These are phyloP conservation scores for Omphaloscelis lunosa DNA, from an alignment of 2,888 invertebrate genomes.

Conservation along the genomic window DNA sequence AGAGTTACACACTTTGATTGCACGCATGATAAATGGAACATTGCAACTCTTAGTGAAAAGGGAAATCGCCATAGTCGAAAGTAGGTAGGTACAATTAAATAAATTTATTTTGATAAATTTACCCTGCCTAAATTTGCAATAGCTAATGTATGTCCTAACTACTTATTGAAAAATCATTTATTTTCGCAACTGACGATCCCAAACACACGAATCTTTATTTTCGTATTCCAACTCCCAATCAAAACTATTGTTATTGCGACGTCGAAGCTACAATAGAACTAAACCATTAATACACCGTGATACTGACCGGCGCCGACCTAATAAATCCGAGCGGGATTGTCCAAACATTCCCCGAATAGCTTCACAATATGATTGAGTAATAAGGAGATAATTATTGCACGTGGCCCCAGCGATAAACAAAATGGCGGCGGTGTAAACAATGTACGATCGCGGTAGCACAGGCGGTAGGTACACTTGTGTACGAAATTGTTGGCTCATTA, in stretches of 20 bases:
- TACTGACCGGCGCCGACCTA: constrained; percentile 72
- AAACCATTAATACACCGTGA: constrained; percentile 50
- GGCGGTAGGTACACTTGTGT: constrained; percentile 45
- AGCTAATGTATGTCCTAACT: too few species aligned
- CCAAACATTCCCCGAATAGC: constrained; percentile 82
- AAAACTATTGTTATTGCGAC: constrained; percentile 22
- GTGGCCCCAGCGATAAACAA: constrained; percentile 79
- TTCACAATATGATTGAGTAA: constrained; percentile 85
- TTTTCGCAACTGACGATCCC: too few species aligned
- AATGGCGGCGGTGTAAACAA: constrained; percentile 67
- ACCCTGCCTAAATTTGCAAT: too few species aligned
- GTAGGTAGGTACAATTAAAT: too few species aligned
- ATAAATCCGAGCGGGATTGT: constrained; percentile 71
- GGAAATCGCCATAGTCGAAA: too few species aligned
- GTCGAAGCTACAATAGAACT: constrained; percentile 50
- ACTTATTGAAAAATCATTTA: too few species aligned
- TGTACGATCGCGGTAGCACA: constrained; percentile 30
- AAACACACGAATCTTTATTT: neutral
- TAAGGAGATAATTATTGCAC: constrained; percentile 81
- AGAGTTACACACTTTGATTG: too few species aligned
- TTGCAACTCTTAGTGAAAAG: too few species aligned
- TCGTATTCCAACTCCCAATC: neutral
- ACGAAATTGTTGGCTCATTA: constrained; percentile 37
- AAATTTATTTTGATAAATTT: too few species aligned
- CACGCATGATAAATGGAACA: too few species aligned